Percentiles rank a stretch among this genome's conserved stretches.
phyloP scores from a whole-genome alignment of 2,797 vertebrate genomes.

The Geotrypetes seraphini region DNA sequence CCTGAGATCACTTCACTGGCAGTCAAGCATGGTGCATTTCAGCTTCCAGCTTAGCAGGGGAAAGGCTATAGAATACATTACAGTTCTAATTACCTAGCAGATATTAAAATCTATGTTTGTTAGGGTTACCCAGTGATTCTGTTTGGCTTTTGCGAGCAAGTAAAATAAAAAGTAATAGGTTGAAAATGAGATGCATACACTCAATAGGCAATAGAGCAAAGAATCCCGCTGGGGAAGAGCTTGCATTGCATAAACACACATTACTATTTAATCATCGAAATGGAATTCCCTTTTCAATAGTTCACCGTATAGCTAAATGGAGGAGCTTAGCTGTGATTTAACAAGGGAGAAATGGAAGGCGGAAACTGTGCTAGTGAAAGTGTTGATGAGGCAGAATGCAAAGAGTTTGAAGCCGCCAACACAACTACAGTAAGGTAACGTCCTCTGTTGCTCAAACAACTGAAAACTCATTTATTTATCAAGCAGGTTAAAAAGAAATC shows the following conservation, averaged over 20 bases:
- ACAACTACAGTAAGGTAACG: conserved; percentile 23
- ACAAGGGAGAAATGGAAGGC: conserved; percentile 30
- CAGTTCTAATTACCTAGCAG: conserved; percentile 50
- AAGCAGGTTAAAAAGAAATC: conserved; percentile 34
- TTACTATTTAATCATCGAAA: conserved; percentile 42
- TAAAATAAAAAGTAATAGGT: conserved; percentile 19
- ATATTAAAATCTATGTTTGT: conserved; percentile 37
- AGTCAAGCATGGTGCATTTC: conserved; percentile 65
- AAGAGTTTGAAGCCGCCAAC: conserved; percentile 11
- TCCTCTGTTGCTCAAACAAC: conserved; percentile 37
- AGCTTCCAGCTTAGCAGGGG: conserved; percentile 55
- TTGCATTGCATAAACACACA: conserved; percentile 30
- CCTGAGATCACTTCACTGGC: conserved; percentile 62
- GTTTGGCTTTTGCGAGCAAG: conserved; percentile 35
- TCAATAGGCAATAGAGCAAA: conserved; percentile 35
- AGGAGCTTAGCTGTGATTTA: conserved; percentile 38
- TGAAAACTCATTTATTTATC: conserved; percentile 34
- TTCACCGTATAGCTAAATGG: conserved; percentile 43
- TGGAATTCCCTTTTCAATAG: conserved; percentile 49
- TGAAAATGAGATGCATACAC: conserved; percentile 22
- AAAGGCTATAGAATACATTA: conserved; percentile 57
- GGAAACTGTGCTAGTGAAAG: conserved; percentile 28
- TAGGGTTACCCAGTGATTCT: conserved; percentile 35
- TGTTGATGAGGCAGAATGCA: too few species aligned
- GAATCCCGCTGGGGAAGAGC: conserved; percentile 39